phyloP scores from a whole-genome alignment of 2,888 invertebrate genomes.

The Petrolisthes manimaculis region DNA sequence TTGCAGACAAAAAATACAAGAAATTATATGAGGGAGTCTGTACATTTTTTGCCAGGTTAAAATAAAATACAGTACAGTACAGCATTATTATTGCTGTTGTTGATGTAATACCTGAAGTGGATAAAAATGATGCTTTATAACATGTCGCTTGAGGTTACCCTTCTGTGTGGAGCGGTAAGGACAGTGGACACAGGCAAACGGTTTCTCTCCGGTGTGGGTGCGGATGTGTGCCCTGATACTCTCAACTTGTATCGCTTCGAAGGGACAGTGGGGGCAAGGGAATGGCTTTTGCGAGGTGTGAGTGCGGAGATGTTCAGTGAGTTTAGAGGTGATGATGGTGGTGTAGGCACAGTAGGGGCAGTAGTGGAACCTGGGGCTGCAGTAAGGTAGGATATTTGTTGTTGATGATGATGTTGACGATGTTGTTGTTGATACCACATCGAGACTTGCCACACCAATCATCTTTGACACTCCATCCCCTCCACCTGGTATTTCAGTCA shows the following conservation, averaged over 20 bases:
- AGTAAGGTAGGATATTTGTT: background rate
- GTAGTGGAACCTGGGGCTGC: constrained; percentile 38
- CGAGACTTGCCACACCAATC: constrained; percentile 23
- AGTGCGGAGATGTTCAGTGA: constrained; percentile 37
- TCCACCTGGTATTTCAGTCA: constrained; percentile 15
- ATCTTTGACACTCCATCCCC: constrained; percentile 16
- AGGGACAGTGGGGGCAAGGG: constrained; percentile 50
- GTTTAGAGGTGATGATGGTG: constrained; percentile 31
- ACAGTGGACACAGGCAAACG: constrained; percentile 51
- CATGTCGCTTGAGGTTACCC: constrained; percentile 53
- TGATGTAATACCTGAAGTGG: background rate
- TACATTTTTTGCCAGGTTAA: no score
- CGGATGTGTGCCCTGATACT: constrained; percentile 55
- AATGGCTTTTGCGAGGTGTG: constrained; percentile 31
- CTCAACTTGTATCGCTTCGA: constrained; percentile 50
- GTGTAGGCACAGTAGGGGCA: constrained; percentile 59
- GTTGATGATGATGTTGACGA: background rate
- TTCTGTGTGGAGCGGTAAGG: constrained; percentile 53
- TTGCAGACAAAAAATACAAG: no score
- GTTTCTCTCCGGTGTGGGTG: constrained; percentile 56
- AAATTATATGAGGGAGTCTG: no score
- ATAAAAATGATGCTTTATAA: constrained; percentile 43
- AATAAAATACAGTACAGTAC: no score
- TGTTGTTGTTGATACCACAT: background rate
- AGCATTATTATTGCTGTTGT: background rate